Percentiles rank a stretch among this genome's conserved stretches.
These are phyloP conservation scores for Trochalopteron elliotii DNA, from an alignment of 2,113 vertebrate species.

Conservation along the genomic window DNA sequence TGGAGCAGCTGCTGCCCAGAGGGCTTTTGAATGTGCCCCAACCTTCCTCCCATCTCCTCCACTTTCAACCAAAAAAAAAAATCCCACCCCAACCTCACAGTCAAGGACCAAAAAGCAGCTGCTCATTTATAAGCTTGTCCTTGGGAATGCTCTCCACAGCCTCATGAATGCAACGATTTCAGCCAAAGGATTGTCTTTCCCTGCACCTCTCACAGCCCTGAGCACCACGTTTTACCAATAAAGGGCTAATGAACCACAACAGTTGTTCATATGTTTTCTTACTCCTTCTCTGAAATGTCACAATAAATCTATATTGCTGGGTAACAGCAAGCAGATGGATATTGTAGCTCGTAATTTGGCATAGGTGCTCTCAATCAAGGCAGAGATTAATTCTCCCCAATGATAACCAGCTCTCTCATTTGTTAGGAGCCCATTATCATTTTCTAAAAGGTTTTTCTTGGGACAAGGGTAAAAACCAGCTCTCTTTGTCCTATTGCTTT, in stretches of 20 bases:
- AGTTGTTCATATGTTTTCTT: constrained; percentile 38
- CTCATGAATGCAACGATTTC: not conserved
- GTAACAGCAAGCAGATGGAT: constrained; percentile 54
- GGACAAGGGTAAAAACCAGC: constrained; percentile 8
- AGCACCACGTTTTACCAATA: constrained; percentile 24
- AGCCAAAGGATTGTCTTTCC: not conserved
- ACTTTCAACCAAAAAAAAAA: not conserved
- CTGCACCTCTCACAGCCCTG: not conserved
- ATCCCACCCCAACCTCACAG: not conserved
- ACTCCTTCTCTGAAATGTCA: constrained; percentile 21
- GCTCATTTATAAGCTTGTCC: not conserved
- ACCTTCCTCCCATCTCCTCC: not conserved
- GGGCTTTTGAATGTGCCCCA: not conserved
- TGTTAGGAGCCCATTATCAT: not conserved
- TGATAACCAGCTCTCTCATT: not conserved
- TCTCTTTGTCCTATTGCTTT: not conserved
- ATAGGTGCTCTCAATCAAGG: constrained; percentile 34
- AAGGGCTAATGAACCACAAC: constrained; percentile 47
- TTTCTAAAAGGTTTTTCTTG: not conserved
- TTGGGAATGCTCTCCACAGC: constrained; percentile 7
- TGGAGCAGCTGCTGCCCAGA: not conserved
- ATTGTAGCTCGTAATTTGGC: constrained; percentile 10
- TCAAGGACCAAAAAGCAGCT: not conserved
- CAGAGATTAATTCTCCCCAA: constrained; percentile 26
- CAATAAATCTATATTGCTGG: constrained; percentile 40